Base-by-base conservation (phyloP, 2,888 invertebrate genomes). In the Drosophila subquinaria region DNA sequence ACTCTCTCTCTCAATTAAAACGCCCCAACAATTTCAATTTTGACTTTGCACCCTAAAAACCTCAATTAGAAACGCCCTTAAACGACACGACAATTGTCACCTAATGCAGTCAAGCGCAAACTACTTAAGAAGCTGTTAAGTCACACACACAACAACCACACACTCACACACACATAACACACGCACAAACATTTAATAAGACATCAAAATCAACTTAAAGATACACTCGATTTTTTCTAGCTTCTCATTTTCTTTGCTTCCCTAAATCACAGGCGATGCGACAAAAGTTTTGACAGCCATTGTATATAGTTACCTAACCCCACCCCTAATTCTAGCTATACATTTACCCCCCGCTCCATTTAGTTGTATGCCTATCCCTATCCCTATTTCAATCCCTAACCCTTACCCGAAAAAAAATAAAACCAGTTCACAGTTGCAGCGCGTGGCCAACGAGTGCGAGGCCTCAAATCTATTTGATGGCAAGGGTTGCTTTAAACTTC, bases 161-260 rank as follows among this genome's bases (percentile, higher is more conserved):
- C 10, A 35, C 20, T 3, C 40, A 59, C 59, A 60, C 60, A 42
- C 47, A 23, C 36, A 17, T 11, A 47, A 67, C 59, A 69, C 76
- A 68, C 67, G 42, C 53, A 36, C 36, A 59, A 27, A 53, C 79
- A 82, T 81, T 89, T 80, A 87, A 79, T 62, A 85, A 89, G 88
- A 89, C 89, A 90, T 86, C 69, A 84, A 81, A 85, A 83, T 76
- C 76, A 74, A 90, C 90, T 86, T 82, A 79, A 82, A 73, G 79
- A 72, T 50, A 70, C 45, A 38, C 48, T 17, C 60, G 42, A 55
- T 59, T 68, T 36, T 42, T 15, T 8, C 4, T 10, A 11, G 11
- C 43, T 43, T 43, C 13, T 13, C 5, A 27, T 27, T 43, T 20
- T 17, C 15, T 10, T 33, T 30, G 17, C 42, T 23, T n/a, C 8